Conservation (phyloP, 2,113 vertebrate genomes). For the Apeltes quadracus region DNA sequence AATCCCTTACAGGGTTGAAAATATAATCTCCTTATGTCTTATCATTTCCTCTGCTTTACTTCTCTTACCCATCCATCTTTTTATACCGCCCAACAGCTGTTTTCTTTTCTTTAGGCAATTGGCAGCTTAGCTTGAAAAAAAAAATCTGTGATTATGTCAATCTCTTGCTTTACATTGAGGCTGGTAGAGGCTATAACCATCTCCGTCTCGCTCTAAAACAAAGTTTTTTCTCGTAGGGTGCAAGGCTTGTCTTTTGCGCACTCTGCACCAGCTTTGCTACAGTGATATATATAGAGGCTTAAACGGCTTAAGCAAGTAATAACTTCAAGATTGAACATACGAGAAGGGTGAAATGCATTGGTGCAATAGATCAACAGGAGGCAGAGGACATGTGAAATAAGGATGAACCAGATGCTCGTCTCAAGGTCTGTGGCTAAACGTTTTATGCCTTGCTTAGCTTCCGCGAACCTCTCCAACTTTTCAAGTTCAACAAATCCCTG, state of each 20-base stretch:
- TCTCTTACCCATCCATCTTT: constrained; percentile 24
- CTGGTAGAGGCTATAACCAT: constrained; percentile 19
- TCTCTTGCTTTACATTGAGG: constrained; percentile 29
- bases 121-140: constrained; percentile 2
- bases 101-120: constrained; percentile 1
- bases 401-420: neutral
- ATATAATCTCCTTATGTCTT: constrained; percentile 35
- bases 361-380: neutral
- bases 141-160: constrained; percentile 5
- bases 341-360: constrained; percentile 6
- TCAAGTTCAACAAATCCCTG: constrained; percentile 1
- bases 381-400: constrained; percentile 11
- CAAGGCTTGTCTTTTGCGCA: neutral
- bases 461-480: constrained; percentile 5
- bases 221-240: constrained; percentile 12
- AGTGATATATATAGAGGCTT: constrained; percentile 22
- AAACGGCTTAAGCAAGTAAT: constrained; percentile 16
- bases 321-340: constrained; percentile 11
- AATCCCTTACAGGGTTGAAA: constrained; percentile 17
- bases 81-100: neutral
- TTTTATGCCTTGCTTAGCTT: neutral
- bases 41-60: constrained; percentile 15
- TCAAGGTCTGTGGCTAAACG: neutral
- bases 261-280: constrained; percentile 4
- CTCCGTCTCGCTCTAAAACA: constrained; percentile 19